Conservation (phyloP, 2,797 vertebrate genomes). For the Spizella passerina region DNA sequence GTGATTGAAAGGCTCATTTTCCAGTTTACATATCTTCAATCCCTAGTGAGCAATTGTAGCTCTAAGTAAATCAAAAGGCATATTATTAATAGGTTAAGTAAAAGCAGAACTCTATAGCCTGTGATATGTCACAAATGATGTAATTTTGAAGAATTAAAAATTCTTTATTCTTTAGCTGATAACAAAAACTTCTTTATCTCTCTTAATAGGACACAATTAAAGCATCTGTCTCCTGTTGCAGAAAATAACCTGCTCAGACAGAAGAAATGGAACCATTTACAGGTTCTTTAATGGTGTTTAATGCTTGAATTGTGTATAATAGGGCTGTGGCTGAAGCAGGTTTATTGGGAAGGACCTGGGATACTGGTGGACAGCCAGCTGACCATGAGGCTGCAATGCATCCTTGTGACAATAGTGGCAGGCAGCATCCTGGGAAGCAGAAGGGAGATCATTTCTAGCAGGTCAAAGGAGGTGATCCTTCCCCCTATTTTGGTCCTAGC, state of each 20-base stretch:
- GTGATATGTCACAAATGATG: neutral
- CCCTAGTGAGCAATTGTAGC: neutral
- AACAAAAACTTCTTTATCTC: neutral
- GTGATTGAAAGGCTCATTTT: conserved; percentile 21
- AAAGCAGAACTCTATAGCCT: neutral
- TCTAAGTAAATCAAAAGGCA: conserved; percentile 15
- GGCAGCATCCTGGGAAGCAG: neutral
- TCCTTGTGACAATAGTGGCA: neutral
- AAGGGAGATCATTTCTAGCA: neutral
- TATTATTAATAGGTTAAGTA: conserved; percentile 4
- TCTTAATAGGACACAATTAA: neutral
- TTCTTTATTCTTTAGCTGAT: neutral
- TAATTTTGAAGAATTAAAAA: neutral
- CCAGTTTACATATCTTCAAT: neutral
- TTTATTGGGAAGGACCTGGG: neutral
- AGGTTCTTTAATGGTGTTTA: neutral
- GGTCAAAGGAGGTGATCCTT: neutral
- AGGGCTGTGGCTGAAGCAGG: neutral
- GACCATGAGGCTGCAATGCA: neutral
- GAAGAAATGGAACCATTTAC: neutral
- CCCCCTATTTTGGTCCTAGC: neutral
- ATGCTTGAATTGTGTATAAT: neutral
- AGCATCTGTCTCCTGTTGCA: neutral
- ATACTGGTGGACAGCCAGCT: neutral
- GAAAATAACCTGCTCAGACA: neutral